phyloP scores from a whole-genome alignment of 2,888 invertebrate species.

The Gryllus longicercus region DNA sequence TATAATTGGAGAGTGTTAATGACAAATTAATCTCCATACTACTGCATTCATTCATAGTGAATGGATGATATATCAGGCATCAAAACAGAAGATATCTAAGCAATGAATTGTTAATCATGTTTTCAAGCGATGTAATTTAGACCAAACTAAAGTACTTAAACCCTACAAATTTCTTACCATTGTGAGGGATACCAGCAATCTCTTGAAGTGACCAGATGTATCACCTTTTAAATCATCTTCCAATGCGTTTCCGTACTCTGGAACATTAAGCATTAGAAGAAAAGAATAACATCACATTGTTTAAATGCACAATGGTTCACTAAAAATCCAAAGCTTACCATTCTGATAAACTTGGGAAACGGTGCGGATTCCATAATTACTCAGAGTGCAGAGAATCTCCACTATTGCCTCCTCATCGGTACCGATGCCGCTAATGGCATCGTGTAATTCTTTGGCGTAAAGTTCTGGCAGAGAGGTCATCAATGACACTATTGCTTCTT shows the following conservation, averaged over 20 bases:
- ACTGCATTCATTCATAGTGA: too few species aligned
- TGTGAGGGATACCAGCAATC: constrained; percentile 51
- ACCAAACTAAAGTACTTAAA: too few species aligned
- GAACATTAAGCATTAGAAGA: too few species aligned
- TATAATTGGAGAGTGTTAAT: too few species aligned
- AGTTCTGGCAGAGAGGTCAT: constrained; percentile 51
- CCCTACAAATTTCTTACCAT: constrained; percentile 40
- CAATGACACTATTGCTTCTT: constrained; percentile 50
- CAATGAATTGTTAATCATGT: too few species aligned
- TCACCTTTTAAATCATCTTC: constrained; percentile 52
- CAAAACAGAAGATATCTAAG: too few species aligned
- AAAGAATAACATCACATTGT: background rate
- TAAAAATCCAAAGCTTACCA: constrained; percentile 39
- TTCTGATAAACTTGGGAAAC: constrained; percentile 44
- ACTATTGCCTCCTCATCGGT: constrained; percentile 51
- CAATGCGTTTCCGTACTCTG: constrained; percentile 48
- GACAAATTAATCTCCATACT: too few species aligned
- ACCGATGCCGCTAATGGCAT: constrained; percentile 51
- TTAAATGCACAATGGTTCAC: background rate
- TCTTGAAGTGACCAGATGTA: constrained; percentile 54
- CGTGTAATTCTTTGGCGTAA: constrained; percentile 51
- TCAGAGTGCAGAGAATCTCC: constrained; percentile 51
- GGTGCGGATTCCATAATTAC: constrained; percentile 48
- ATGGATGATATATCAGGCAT: too few species aligned
- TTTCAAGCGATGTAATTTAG: too few species aligned